phyloP scores from a whole-genome alignment of 2,888 invertebrate species.

The Bombyx huttoni region DNA sequence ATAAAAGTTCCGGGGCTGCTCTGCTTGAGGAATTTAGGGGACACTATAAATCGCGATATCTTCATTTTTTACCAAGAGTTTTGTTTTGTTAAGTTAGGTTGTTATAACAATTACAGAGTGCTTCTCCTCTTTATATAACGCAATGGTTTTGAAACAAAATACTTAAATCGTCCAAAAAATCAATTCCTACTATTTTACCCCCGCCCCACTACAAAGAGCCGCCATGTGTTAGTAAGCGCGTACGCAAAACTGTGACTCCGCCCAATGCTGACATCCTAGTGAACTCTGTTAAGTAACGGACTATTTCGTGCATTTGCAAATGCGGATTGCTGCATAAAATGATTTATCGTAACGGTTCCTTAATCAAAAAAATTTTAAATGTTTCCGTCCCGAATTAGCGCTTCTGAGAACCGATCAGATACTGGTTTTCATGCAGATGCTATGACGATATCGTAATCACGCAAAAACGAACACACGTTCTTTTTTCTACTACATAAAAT shows the following conservation, averaged over 20 bases:
- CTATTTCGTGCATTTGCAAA: conserved; percentile 35
- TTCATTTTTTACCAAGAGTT: conserved; percentile 18
- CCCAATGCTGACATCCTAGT: conserved; percentile 45
- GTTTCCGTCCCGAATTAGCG: neutral
- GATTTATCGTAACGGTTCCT: neutral
- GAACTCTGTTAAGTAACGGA: conserved; percentile 37
- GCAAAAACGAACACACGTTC: neutral
- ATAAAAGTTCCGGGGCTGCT: conserved; percentile 59
- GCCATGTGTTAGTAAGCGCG: conserved; percentile 21
- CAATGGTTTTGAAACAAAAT: neutral
- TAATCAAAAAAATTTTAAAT: neutral
- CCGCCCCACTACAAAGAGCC: conserved; percentile 13
- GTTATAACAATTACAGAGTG: neutral
- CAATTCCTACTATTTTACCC: conserved; percentile 15
- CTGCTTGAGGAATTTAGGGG: conserved; percentile 40
- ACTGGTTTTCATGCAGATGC: neutral
- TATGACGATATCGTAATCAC: neutral
- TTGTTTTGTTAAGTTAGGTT: neutral
- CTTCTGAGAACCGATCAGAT: neutral
- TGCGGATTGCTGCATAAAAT: conserved; percentile 5
- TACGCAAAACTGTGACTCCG: conserved; percentile 37
- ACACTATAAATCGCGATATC: conserved; percentile 58
- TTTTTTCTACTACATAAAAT: neutral
- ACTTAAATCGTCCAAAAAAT: too few relatives aligned
- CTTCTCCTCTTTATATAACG: neutral